These are phyloP conservation scores for Phaethornis superciliosus DNA, from an alignment of 2,113 vertebrate genomes.

Conservation along the genomic window DNA sequence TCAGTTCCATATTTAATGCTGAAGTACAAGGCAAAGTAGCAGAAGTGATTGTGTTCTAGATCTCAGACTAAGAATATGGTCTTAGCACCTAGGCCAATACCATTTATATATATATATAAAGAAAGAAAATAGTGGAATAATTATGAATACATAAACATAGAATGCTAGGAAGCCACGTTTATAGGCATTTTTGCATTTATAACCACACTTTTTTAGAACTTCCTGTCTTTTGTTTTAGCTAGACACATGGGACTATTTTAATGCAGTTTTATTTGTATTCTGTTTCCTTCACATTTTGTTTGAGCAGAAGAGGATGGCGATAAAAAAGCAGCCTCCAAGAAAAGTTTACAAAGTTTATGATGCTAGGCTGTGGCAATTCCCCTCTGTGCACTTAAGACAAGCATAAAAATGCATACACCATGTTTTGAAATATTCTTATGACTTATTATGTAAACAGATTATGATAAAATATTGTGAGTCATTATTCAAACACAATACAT, in stretches of 20 bases:
- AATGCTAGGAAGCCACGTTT: neutral
- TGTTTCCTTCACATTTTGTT: constrained; percentile 40
- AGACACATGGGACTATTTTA: constrained; percentile 36
- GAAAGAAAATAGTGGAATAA: constrained; percentile 1
- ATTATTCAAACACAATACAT: constrained; percentile 10
- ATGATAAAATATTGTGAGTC: constrained; percentile 9
- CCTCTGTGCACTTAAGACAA: constrained; percentile 12
- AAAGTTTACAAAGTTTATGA: constrained; percentile 38
- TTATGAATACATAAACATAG: neutral
- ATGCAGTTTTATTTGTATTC: constrained; percentile 50
- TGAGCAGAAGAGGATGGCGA: constrained; percentile 25
- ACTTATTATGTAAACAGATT: constrained; percentile 19
- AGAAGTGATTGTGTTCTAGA: neutral
- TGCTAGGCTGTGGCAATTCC: neutral
- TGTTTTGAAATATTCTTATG: constrained; percentile 41
- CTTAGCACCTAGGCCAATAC: neutral
- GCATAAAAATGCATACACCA: neutral
- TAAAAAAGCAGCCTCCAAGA: constrained; percentile 9
- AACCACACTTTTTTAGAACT: constrained; percentile 34
- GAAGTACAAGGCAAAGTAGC: neutral
- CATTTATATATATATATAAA: neutral
- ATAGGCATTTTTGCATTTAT: constrained; percentile 36
- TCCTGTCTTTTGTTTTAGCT: constrained; percentile 57
- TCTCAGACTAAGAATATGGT: neutral
- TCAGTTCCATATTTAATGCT: neutral